Base-by-base conservation (phyloP, 2,113 vertebrate species). In the Saccopteryx leptura region DNA sequence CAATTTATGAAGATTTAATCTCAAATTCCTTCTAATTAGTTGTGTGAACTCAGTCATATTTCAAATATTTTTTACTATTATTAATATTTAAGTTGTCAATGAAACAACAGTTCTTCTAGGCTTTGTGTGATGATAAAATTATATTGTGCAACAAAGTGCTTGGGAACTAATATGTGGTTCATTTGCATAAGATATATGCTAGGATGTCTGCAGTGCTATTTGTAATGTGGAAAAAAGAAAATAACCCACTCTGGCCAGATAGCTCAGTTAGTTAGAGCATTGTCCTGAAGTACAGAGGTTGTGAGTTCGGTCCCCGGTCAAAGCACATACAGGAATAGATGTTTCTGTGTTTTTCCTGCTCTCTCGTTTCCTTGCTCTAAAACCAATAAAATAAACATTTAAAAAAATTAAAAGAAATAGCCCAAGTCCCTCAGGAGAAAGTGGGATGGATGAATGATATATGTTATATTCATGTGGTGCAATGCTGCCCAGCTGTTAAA, bases 141-240 rank as follows among this genome's bases (percentile, higher is more conserved):
- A 80, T 33, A 76, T 76, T 54, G 79, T 50, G 8, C 11, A 86
- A 18, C 13, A 82, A 95, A 82, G 46, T 60, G 12, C 33, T 76
- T 31, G 31, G 80, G 91, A 94, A 90, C 85, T 82, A 92, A 63
- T 58, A 61, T 68, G 19, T 24, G 5, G 12, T 92, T 76, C 24
- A 61, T 8, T 86, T 50, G 5, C 48, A 31, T 21, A 75, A 10
- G 8, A 69, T 21, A 54, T 12, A 5, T 28, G 12, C 31, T 61
- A 92, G 50, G 48, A 23, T 80, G 3, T 56, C 63, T 93, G 28
- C 7, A 26, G 6, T 52, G 7, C 5, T 93, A 31, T 79, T 52
- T 65, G 39, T 39, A 39, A 39, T 39, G 39, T 39, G 39, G 39
- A 39, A 39, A 75, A 50, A 19, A 56, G 7, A 10, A 74, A 79